Conservation (phyloP, 2,888 invertebrate genomes). For the Ptychoptera albimana region DNA sequence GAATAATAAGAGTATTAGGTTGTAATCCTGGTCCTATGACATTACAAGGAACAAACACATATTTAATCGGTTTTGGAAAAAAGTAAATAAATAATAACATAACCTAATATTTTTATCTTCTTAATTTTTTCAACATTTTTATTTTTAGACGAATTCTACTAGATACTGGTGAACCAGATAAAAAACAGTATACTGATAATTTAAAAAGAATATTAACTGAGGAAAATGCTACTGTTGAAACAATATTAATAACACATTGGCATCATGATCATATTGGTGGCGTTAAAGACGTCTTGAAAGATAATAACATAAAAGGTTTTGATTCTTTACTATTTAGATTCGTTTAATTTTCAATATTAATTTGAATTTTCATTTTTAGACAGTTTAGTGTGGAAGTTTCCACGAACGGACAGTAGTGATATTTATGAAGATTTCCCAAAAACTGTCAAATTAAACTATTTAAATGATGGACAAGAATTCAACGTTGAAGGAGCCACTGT, state of each 20-base stretch:
- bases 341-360: not conserved
- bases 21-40: slow-evolving; percentile 95
- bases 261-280: slow-evolving; percentile 94
- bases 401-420: slow-evolving; percentile 32
- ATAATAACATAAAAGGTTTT: slow-evolving; percentile 27
- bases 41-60: slow-evolving; percentile 97
- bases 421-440: slow-evolving; percentile 32
- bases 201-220: slow-evolving; percentile 52
- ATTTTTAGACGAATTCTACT: slow-evolving; percentile 68
- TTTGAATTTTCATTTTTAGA: slow-evolving; percentile 19
- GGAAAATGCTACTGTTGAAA: slow-evolving; percentile 60
- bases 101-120: not conserved
- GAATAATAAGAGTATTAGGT: slow-evolving; percentile 78
- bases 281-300: slow-evolving; percentile 45
- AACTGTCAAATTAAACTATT: slow-evolving; percentile 35
- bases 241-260: slow-evolving; percentile 90
- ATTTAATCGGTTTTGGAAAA: slow-evolving; percentile 79
- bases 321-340: not conserved
- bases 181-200: slow-evolving; percentile 61
- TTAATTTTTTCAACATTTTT: too few relatives aligned
- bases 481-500: slow-evolving; percentile 72
- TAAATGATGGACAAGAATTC: slow-evolving; percentile 61
- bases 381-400: slow-evolving; percentile 56
- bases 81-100: slow-evolving; percentile 39
- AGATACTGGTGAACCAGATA: slow-evolving; percentile 75